phyloP scores from a whole-genome alignment of 37 sponge, comb jelly and placozoan genomes.

The Aphrocallistes beatrix region DNA sequence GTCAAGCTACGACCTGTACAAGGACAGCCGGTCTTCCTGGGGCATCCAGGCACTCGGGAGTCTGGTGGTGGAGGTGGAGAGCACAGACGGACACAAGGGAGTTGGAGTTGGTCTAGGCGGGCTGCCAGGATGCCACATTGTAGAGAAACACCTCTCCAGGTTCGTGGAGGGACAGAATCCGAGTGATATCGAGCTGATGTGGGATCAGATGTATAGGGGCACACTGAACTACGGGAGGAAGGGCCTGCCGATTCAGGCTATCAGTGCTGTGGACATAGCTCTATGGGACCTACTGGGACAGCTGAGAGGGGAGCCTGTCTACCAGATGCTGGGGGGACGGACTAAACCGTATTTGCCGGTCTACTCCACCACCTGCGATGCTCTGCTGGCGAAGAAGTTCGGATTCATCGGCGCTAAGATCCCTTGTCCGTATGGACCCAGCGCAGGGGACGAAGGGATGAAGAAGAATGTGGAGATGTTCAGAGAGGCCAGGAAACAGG shows the following conservation, averaged over 20 bases:
- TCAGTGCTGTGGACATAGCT: slow-evolving; percentile 85
- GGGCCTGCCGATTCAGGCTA: slow-evolving; percentile 68
- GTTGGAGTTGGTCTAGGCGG: slow-evolving; percentile 82
- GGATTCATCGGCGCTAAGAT: slow-evolving; percentile 85
- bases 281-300: slow-evolving; percentile 79
- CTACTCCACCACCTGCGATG: neutral
- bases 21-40: slow-evolving; percentile 54
- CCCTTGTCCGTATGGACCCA: slow-evolving; percentile 65
- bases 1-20: slow-evolving; percentile 53
- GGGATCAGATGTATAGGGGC: slow-evolving; percentile 74
- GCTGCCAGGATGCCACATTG: slow-evolving; percentile 62
- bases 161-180: slow-evolving; percentile 75
- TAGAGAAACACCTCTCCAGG: slow-evolving; percentile 69
- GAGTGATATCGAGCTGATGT: slow-evolving; percentile 59
- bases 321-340: slow-evolving; percentile 64
- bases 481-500: slow-evolving; percentile 44
- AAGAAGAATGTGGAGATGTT: slow-evolving; percentile 54
- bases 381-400: slow-evolving; percentile 29
- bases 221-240: slow-evolving; percentile 78
- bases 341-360: slow-evolving; percentile 33
- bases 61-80: slow-evolving; percentile 68
- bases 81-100: slow-evolving; percentile 57
- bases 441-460: slow-evolving; percentile 59
- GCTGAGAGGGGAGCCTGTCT: slow-evolving; percentile 59
- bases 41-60: slow-evolving; percentile 73